Base-by-base conservation (phyloP, 1,140 invertebrate species). In the Camponotus pennsylvanicus region DNA sequence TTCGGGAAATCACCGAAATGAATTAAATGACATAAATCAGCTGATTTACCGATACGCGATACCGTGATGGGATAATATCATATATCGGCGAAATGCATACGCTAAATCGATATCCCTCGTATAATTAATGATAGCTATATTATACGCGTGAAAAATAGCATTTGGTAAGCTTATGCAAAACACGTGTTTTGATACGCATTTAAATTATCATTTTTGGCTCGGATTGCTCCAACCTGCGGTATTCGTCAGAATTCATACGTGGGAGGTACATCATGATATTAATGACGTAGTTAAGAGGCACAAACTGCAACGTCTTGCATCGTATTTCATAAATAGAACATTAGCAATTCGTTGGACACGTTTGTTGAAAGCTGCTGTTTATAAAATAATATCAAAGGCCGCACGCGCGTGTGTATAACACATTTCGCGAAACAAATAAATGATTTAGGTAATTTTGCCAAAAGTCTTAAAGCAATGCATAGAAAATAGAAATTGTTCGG, bases 341-440 rank as follows among this genome's bases (percentile, higher is more conserved):
- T 21, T 8, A 15, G 9, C 8, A 34, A 80, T 80, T 80, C 64
- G 18, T 80, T 55, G 49, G 49, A 80, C 64, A 80, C 15, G 52
- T 52, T 82, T 59, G 78, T 27, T 73, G 55, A 82, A 82, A 82
- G 40, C 55, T 42, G 77, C 21, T 82, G 27, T 73, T 73, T 73
- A 73, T 69, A 82, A 82, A 61, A 61, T 71, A 82, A 82, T 73
- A 73, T 82, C 67, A 61, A 73, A 71, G 21, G 11, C 37, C 40
- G 40, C 57, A 42, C 5, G 49, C 49, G 49, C 18, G 49, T 42
- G 9, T 57, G 15, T 59, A 21, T 27, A 61, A 61, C 40, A 59
- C 32, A 49, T 3, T 73, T 63, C 37, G 32, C 21, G 15, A 55
- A 70, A 4, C 79, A n/a, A 6, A 45, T 3, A 5, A 0, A 42